Evolutionary conservation across 2,797 vertebrate genomes (phyloP).

Genomic region (Natrix natrix): DNA sequence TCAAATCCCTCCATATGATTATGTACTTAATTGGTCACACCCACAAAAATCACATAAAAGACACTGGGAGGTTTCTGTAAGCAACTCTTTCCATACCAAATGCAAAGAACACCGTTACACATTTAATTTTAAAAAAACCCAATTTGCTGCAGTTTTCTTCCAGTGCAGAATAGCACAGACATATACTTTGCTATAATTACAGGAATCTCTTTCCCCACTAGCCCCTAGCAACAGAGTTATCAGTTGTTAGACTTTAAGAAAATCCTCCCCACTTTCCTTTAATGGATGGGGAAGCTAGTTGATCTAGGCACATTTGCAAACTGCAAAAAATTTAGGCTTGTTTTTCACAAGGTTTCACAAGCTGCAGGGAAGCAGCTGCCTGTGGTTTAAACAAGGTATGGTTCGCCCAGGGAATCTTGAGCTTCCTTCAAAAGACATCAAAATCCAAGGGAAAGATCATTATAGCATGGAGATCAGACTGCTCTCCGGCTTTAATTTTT

Average conservation of each 20-base stretch:
- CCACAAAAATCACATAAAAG: constrained; percentile 6
- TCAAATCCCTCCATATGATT: not conserved
- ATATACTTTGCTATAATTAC: not conserved
- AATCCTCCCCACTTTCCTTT: not conserved
- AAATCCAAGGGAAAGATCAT: not conserved
- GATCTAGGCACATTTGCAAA: not conserved
- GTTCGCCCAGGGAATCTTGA: not conserved
- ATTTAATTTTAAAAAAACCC: not conserved
- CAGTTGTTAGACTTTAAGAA: not conserved
- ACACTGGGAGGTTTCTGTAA: not conserved
- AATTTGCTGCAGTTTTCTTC: not conserved
- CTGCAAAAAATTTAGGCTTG: not conserved
- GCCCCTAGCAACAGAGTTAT: not conserved
- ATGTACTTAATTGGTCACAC: not conserved
- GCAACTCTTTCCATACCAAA: not conserved
- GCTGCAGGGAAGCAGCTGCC: not conserved
- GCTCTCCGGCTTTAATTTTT: not conserved
- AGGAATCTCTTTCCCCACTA: not conserved
- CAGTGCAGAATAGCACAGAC: not conserved
- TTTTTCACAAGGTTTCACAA: not conserved
- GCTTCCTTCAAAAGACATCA: not conserved
- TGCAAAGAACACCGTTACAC: not conserved
- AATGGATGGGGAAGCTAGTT: not conserved
- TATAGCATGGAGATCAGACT: not conserved
- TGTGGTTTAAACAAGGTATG: not conserved